phyloP scores from a whole-genome alignment of 2,113 vertebrate genomes.

The Lota lota region DNA sequence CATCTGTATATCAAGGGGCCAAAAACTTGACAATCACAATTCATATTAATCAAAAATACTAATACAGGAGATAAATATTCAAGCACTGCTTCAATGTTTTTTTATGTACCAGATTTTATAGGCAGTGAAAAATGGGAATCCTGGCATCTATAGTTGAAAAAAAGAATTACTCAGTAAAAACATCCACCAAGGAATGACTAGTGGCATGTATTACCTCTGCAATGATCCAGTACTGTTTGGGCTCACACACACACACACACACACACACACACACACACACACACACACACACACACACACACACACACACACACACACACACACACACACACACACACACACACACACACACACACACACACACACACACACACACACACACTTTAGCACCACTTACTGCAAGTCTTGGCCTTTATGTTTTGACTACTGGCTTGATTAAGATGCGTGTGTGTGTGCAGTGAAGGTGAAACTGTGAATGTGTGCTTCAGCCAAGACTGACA shows the following conservation, averaged over 20 bases:
- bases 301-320: conserved; percentile 8
- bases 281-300: background rate
- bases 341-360: conserved; percentile 6
- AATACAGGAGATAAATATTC: background rate
- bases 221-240: conserved; percentile 63
- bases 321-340: conserved; percentile 11
- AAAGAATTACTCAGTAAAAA: conserved; percentile 31
- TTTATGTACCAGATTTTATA: conserved; percentile 17
- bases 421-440: background rate
- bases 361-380: background rate
- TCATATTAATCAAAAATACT: background rate
- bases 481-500: conserved; percentile 61
- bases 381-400: conserved; percentile 25
- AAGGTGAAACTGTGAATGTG: conserved; percentile 33
- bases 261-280: background rate
- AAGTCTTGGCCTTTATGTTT: conserved; percentile 38
- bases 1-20: no score
- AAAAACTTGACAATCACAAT: background rate
- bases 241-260: conserved; percentile 46
- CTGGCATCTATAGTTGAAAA: conserved; percentile 51
- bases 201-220: conserved; percentile 54
- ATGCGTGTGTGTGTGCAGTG: conserved; percentile 3
- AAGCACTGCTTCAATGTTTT: no score
- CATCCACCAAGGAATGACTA: conserved; percentile 48
- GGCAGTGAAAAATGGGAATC: conserved; percentile 35